Base-by-base conservation (phyloP, 2,888 invertebrate species). In the Hanleya hanleyi region DNA sequence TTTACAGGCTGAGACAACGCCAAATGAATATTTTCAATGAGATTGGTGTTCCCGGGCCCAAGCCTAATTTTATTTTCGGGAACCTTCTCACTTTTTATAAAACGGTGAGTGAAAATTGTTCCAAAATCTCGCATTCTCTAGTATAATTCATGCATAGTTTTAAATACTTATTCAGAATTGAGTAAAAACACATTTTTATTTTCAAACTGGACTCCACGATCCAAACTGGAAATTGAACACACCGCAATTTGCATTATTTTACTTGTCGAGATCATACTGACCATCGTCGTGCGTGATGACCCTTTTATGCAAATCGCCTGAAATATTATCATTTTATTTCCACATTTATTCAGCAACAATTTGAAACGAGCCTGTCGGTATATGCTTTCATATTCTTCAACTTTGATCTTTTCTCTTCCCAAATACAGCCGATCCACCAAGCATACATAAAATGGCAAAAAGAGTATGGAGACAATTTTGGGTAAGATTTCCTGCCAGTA, bases 61-160 rank as follows among this genome's bases (percentile, higher is more conserved):
- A 71, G 36, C 87, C 87, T 4, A 85, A 88, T 74, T 84, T 87
- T 69, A 71, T 88, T 32, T 86, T 86, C 72, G 87, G 86, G 62
- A 88, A 86, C 73, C 77, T 85, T 7, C 67, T 86, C 18, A 69
- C 79, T 0, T 83, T 87, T 67, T 75, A 80, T 69, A 81, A 75
- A 68, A 85, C 79, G 80, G 85, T 87, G 77, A 80, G 78, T 72
- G 32, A 18, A 5, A 32, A 18, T 64, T 22, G 50, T 5, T 7
- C 7, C 47, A 4, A n/a, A 47, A 47, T 47, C n/a, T n/a, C n/a
- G n/a, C n/a, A n/a, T n/a, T n/a, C n/a, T n/a, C n/a, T n/a, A n/a
- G n/a, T n/a, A n/a, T 7, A 47, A 57, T 32, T 57, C 61, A 57
- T 3, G n/a, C 12, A 15, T 41, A 41, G 12, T 12, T 41, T 15